Conservation (phyloP, 1,140 invertebrate species). For the Calliopsis andreniformis region DNA sequence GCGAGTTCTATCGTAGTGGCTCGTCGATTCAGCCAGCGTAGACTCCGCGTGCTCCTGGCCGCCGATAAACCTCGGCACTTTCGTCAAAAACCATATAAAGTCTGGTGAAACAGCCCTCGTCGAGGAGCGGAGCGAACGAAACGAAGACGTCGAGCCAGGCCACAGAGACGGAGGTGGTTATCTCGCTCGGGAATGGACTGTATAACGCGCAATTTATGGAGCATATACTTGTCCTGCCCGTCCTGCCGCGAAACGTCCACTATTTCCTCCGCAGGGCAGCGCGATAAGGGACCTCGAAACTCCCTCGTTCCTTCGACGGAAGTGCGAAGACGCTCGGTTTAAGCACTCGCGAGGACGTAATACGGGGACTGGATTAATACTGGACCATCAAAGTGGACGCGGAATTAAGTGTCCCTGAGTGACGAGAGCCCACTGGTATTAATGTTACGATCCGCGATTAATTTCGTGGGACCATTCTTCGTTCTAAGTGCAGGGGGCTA, state of each 20-base stretch:
- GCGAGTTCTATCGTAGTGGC: slow-evolving; percentile 14
- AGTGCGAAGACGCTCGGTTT: slow-evolving; percentile 40
- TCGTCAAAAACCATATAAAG: slow-evolving; percentile 73
- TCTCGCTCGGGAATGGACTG: slow-evolving; percentile 62
- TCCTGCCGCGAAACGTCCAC: slow-evolving; percentile 22
- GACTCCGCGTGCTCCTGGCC: slow-evolving; percentile 10
- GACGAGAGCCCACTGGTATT: background rate
- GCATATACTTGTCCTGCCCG: slow-evolving; percentile 22
- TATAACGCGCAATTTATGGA: slow-evolving; percentile 73
- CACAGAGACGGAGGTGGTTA: slow-evolving; percentile 51
- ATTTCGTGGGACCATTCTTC: background rate
- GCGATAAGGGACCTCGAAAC: slow-evolving; percentile 56
- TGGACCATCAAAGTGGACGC: background rate
- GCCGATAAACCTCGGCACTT: slow-evolving; percentile 70
- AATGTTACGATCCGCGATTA: background rate
- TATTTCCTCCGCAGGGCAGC: slow-evolving; percentile 22
- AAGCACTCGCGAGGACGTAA: slow-evolving; percentile 1
- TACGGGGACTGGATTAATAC: background rate
- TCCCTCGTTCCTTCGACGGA: slow-evolving; percentile 26
- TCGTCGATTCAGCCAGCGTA: slow-evolving; percentile 7
- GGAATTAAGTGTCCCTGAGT: background rate
- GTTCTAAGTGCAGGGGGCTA: background rate
- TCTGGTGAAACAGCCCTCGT: slow-evolving; percentile 57
- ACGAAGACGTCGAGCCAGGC: slow-evolving; percentile 11
- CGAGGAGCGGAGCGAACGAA: slow-evolving; percentile 39